phyloP scores from a whole-genome alignment of 2,888 invertebrate species.

The Brenthis daphne region DNA sequence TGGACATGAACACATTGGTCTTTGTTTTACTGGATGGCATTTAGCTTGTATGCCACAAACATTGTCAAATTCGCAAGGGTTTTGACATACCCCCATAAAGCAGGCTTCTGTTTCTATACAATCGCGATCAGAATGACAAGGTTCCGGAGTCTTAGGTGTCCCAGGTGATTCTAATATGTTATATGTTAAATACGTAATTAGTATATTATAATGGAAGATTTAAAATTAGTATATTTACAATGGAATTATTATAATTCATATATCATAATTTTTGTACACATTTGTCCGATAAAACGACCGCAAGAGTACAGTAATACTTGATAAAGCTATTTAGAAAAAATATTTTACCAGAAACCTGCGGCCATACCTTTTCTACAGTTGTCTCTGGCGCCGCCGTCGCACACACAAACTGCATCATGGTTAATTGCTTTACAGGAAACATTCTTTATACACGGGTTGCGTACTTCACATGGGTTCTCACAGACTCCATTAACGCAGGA shows the following conservation, averaged over 20 bases:
- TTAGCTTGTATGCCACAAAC: slow-evolving; percentile 89
- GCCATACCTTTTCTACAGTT: slow-evolving; percentile 85
- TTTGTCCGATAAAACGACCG: slow-evolving; percentile 76
- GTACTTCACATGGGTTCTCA: slow-evolving; percentile 83
- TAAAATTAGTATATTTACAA: slow-evolving; percentile 42
- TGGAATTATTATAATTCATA: slow-evolving; percentile 25
- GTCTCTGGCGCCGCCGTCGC: slow-evolving; percentile 82
- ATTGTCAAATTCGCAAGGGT: slow-evolving; percentile 91
- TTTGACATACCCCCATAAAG: slow-evolving; percentile 90
- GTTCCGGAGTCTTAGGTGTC: slow-evolving; percentile 87
- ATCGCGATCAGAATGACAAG: slow-evolving; percentile 91
- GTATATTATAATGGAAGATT: slow-evolving; percentile 56
- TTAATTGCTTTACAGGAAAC: slow-evolving; percentile 84
- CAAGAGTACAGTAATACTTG: background rate
- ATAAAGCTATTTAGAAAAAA: slow-evolving; percentile 6
- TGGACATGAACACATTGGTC: slow-evolving; percentile 91
- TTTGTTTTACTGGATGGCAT: slow-evolving; percentile 91
- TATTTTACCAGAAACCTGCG: background rate
- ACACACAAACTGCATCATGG: slow-evolving; percentile 84
- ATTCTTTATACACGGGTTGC: slow-evolving; percentile 82
- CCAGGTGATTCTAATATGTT: slow-evolving; percentile 86
- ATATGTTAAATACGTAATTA: slow-evolving; percentile 67
- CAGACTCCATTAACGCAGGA: slow-evolving; percentile 85
- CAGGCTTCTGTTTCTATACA: slow-evolving; percentile 92
- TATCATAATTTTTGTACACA: slow-evolving; percentile 48